These are phyloP conservation scores for Sander vitreus DNA, from an alignment of 2,113 vertebrate genomes.

Conservation along the genomic window DNA sequence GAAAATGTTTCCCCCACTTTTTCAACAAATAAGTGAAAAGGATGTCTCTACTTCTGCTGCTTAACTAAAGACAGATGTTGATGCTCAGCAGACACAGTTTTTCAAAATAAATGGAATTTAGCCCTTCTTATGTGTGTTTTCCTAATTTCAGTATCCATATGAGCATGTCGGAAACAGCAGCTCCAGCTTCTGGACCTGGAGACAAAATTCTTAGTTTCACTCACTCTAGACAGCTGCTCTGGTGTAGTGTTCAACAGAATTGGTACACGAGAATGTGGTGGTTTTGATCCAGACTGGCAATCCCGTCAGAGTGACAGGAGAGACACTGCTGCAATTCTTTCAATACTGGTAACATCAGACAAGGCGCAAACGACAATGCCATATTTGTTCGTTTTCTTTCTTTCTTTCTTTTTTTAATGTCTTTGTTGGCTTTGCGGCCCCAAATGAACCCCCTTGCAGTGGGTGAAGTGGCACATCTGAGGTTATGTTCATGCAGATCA, in stretches of 20 bases:
- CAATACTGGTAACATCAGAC: constrained; percentile 22
- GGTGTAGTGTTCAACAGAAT: constrained; percentile 31
- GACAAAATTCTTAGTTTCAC: constrained; percentile 36
- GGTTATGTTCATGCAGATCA: constrained; percentile 15
- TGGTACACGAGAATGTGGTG: constrained; percentile 11
- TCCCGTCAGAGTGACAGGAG: constrained; percentile 18
- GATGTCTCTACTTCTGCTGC: constrained; percentile 76
- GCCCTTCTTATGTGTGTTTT: constrained; percentile 63
- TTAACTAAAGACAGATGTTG: constrained; percentile 83
- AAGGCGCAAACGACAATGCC: constrained; percentile 13
- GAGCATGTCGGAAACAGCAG: constrained; percentile 49
- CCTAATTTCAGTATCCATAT: constrained; percentile 52
- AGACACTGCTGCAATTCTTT: constrained; percentile 5
- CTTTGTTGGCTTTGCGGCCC: constrained; percentile 13
- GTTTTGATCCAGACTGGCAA: constrained; percentile 38
- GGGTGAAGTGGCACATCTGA: constrained; percentile 2
- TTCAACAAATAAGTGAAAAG: constrained; percentile 81
- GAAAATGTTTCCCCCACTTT: constrained; percentile 69
- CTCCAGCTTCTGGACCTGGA: constrained; percentile 47
- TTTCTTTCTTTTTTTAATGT: background rate
- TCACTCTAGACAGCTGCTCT: constrained; percentile 37
- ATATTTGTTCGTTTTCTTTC: background rate
- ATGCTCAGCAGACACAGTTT: constrained; percentile 77
- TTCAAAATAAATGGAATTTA: constrained; percentile 77
- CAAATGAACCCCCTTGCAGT: background rate